These are phyloP conservation scores for Nymphalis polychloros DNA, from an alignment of 2,888 invertebrate species.

Conservation along the genomic window DNA sequence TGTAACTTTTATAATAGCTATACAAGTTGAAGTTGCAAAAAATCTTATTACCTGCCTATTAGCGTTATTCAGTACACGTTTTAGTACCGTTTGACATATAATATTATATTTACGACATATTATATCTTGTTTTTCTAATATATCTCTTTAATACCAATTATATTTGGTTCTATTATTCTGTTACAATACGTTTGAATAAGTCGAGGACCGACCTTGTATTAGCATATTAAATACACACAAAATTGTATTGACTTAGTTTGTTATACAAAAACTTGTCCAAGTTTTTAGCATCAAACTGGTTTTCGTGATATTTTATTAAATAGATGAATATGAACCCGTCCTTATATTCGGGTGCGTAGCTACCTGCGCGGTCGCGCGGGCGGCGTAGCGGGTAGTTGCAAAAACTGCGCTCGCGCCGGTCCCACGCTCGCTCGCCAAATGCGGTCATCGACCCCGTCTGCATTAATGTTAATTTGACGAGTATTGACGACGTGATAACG, in stretches of 20 bases:
- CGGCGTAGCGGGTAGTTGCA: constrained; percentile 59
- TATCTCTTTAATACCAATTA: neutral
- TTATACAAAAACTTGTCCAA: constrained; percentile 20
- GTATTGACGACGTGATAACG: constrained; percentile 55
- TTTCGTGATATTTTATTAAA: constrained; percentile 23
- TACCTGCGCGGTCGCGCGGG: constrained; percentile 44
- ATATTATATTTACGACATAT: neutral
- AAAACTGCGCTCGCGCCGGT: constrained; percentile 66
- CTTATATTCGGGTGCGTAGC: constrained; percentile 41
- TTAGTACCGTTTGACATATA: neutral
- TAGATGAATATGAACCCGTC: constrained; percentile 30
- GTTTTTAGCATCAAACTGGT: constrained; percentile 24
- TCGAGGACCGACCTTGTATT: constrained; percentile 26
- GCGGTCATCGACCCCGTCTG: constrained; percentile 63
- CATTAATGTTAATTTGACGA: constrained; percentile 75
- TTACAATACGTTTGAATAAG: constrained; percentile 2
- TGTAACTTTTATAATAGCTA: constrained; percentile 3
- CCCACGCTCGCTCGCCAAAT: constrained; percentile 67
- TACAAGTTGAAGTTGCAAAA: constrained; percentile 6
- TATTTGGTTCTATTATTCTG: neutral
- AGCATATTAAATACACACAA: constrained; percentile 15
- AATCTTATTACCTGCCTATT: constrained; percentile 11
- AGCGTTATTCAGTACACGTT: constrained; percentile 8
- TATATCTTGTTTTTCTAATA: neutral
- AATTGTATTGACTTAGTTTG: constrained; percentile 20